A percentile compares a stretch with the other conserved stretches of the same genome.
phyloP scores from a whole-genome alignment of 2,113 vertebrate species.

The Malurus elegans region DNA sequence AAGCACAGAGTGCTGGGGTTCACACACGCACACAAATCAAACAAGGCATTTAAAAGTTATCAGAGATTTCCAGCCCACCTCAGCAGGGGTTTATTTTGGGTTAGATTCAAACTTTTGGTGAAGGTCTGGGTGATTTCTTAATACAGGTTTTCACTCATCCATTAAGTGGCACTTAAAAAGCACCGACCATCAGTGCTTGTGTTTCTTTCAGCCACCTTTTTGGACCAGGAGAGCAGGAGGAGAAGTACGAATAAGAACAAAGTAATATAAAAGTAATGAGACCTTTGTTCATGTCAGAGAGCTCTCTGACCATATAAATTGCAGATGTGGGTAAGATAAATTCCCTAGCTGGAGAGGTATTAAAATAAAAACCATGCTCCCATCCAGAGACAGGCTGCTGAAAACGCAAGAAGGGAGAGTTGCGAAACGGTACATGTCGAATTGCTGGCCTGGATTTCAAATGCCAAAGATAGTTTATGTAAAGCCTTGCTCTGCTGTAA shows the following conservation, averaged over 20 bases:
- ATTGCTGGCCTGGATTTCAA: slow-evolving; percentile 76
- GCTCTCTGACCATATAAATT: slow-evolving; percentile 56
- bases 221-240: background rate
- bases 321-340: slow-evolving; percentile 68
- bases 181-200: background rate
- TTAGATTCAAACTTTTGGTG: slow-evolving; percentile 51
- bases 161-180: slow-evolving; percentile 35
- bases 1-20: slow-evolving; percentile 17
- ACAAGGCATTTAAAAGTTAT: slow-evolving; percentile 57
- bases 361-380: slow-evolving; percentile 49
- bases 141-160: slow-evolving; percentile 48
- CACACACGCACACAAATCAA: slow-evolving; percentile 24
- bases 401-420: slow-evolving; percentile 66
- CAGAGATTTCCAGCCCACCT: slow-evolving; percentile 45
- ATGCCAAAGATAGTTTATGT: slow-evolving; percentile 80
- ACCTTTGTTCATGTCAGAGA: slow-evolving; percentile 54
- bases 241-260: slow-evolving; percentile 54
- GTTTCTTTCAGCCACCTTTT: slow-evolving; percentile 48
- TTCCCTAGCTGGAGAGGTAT: slow-evolving; percentile 50
- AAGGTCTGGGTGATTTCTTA: slow-evolving; percentile 57
- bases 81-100: slow-evolving; percentile 59
- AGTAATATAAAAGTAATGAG: slow-evolving; percentile 64
- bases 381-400: slow-evolving; percentile 58
- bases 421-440: slow-evolving; percentile 74
- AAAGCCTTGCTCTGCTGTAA: slow-evolving; percentile 75